Evolutionary conservation across 2,888 invertebrate species (phyloP).

Genomic region (Oscheius onirici): DNA sequence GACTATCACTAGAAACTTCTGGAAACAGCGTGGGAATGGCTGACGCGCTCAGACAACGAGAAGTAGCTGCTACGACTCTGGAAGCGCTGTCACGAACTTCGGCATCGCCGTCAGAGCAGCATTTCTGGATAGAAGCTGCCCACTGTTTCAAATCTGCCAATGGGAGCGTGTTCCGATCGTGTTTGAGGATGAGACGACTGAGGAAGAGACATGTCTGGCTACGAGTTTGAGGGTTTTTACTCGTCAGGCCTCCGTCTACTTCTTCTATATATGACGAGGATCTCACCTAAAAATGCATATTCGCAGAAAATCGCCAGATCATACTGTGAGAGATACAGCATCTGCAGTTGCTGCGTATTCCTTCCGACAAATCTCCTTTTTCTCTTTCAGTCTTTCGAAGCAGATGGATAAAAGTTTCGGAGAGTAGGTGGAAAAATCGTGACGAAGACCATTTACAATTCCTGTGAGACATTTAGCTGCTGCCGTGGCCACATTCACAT

Average conservation of each 20-base stretch:
- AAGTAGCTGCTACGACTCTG: conserved; percentile 85
- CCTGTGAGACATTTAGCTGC: conserved; percentile 85
- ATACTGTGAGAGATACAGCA: conserved; percentile 78
- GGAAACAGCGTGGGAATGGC: conserved; percentile 84
- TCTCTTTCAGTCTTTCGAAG: conserved; percentile 96
- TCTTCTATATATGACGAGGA: conserved; percentile 67
- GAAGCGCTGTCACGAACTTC: conserved; percentile 45
- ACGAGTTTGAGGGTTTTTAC: conserved; percentile 72
- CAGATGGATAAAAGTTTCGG: conserved; percentile 72
- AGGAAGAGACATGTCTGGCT: conserved; percentile 71
- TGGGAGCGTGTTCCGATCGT: conserved; percentile 29
- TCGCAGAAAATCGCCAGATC: background rate
- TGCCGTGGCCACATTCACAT: conserved; percentile 89
- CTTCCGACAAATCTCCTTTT: conserved; percentile 87
- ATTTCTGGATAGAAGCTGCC: conserved; percentile 20
- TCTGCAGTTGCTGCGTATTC: conserved; percentile 89
- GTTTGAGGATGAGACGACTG: conserved; percentile 28
- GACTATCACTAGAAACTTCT: conserved; percentile 81
- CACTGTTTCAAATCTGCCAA: conserved; percentile 17
- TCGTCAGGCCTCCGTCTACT: conserved; percentile 79
- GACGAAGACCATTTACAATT: conserved; percentile 86
- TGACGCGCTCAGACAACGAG: conserved; percentile 91
- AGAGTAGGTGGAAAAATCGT: conserved; percentile 87
- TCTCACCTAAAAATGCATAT: conserved; percentile 77
- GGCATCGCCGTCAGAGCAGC: conserved; percentile 33